A percentile compares a stretch with the other conserved stretches of the same genome.
Conservation (phyloP, 2,797 vertebrate species). For the Psittacula echo region DNA sequence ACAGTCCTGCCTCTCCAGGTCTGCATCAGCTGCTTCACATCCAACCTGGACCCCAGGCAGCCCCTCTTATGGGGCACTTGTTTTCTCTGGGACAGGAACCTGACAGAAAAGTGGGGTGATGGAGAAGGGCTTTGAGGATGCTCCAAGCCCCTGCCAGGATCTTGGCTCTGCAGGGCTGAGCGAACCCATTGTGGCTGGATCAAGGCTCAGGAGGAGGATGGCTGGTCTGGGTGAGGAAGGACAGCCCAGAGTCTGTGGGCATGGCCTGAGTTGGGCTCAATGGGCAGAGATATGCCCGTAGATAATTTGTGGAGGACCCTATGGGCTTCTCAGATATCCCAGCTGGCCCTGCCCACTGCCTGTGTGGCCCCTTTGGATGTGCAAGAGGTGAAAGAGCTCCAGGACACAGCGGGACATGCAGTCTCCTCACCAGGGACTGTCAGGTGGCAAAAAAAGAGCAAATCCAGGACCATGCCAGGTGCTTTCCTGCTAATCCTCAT, state of each 20-base stretch:
- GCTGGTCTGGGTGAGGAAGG: neutral
- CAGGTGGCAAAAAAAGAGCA: neutral
- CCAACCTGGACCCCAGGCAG: neutral
- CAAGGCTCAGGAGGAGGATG: neutral
- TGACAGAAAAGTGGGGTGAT: neutral
- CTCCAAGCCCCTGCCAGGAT: neutral
- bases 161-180: neutral
- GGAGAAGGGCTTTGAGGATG: neutral
- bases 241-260: neutral
- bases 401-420: neutral
- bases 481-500: neutral
- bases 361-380: neutral
- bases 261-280: neutral
- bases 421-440: neutral
- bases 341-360: fast-evolving
- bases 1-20: neutral
- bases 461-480: neutral
- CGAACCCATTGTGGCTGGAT: fast-evolving
- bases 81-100: neutral
- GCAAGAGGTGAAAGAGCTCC: neutral
- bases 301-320: neutral
- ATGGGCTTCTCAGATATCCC: neutral
- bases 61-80: neutral
- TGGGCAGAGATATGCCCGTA: fast-evolving
- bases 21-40: neutral